A percentile compares a stretch with the other conserved stretches of the same genome.
Evolutionary conservation across 2,113 vertebrate genomes (phyloP).

Genomic region (Pagrus major): DNA sequence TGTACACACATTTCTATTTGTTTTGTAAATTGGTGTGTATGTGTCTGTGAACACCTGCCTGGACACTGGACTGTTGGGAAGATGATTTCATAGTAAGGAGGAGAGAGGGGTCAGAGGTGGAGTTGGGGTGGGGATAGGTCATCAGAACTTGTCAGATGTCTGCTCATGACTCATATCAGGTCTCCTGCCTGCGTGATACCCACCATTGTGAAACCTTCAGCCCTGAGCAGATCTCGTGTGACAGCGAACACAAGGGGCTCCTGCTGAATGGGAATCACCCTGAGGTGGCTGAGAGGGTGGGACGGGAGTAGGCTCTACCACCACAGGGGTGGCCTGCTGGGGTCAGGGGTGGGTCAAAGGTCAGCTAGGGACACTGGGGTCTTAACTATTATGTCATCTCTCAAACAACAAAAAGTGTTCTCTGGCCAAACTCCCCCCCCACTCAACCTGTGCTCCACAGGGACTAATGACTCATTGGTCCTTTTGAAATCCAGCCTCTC

Average conservation of each 20-base stretch:
- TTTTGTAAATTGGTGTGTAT: slow-evolving; percentile 19
- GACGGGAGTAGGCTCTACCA: slow-evolving; percentile 59
- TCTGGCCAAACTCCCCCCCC: slow-evolving; percentile 39
- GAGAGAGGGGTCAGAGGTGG: slow-evolving; percentile 56
- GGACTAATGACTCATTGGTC: slow-evolving; percentile 47
- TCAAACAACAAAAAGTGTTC: slow-evolving; percentile 69
- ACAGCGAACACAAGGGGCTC: slow-evolving; percentile 53
- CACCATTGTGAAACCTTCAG: slow-evolving; percentile 67
- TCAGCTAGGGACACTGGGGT: slow-evolving; percentile 68
- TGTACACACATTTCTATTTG: slow-evolving; percentile 1
- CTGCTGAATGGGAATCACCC: slow-evolving; percentile 68
- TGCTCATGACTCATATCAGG: slow-evolving; percentile 50
- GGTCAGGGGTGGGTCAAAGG: slow-evolving; percentile 79
- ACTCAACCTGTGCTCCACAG: slow-evolving; percentile 4
- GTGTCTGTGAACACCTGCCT: slow-evolving; percentile 1
- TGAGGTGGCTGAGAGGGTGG: slow-evolving; percentile 57
- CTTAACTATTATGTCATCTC: slow-evolving; percentile 75
- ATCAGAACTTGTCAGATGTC: slow-evolving; percentile 57
- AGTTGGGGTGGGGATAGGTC: slow-evolving; percentile 4
- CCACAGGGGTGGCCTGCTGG: slow-evolving; percentile 57
- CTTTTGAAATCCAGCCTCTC: slow-evolving; percentile 34
- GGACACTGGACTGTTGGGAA: background rate
- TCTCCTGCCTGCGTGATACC: slow-evolving; percentile 47
- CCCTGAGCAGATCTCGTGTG: slow-evolving; percentile 64
- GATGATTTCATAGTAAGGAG: background rate